Percentiles rank a stretch among this genome's conserved stretches.
Conservation (phyloP, 2,888 invertebrate genomes). For the Diadromus collaris region DNA sequence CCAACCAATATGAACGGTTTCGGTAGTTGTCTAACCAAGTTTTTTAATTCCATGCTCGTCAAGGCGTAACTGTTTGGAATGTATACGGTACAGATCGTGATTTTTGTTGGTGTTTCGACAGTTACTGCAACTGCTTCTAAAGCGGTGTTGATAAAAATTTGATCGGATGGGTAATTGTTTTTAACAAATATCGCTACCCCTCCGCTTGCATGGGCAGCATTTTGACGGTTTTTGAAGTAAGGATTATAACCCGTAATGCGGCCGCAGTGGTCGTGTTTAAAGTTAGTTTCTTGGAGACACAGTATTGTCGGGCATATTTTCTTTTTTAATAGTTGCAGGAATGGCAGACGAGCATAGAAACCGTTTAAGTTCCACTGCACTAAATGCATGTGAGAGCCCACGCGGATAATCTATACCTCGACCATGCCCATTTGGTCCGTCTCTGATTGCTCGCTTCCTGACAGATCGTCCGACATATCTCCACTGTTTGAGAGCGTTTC, state of each 20-base stretch:
- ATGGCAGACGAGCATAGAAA: constrained; percentile 9
- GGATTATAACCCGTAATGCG: constrained; percentile 34
- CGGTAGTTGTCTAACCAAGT: constrained; percentile 61
- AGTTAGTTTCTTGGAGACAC: constrained; percentile 46
- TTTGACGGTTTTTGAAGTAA: constrained; percentile 45
- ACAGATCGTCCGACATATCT: neutral
- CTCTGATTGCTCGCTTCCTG: constrained; percentile 8
- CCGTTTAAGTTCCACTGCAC: constrained; percentile 51
- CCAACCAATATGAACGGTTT: constrained; percentile 63
- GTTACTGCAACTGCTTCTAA: constrained; percentile 56
- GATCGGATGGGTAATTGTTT: constrained; percentile 15
- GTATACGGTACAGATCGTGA: constrained; percentile 60
- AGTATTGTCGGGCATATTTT: constrained; percentile 12
- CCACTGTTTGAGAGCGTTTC: neutral
- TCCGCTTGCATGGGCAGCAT: constrained; percentile 36
- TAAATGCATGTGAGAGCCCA: neutral
- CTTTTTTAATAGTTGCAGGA: constrained; percentile 18
- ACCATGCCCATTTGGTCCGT: neutral
- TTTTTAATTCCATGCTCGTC: constrained; percentile 31
- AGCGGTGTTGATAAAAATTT: constrained; percentile 39
- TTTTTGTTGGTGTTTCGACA: constrained; percentile 26
- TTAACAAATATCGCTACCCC: constrained; percentile 47
- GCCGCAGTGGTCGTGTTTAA: constrained; percentile 22
- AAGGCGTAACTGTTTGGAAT: constrained; percentile 37
- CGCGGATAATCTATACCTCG: neutral